Base-by-base conservation (phyloP, 2,113 vertebrate genomes). In the Ammodytes marinus region DNA sequence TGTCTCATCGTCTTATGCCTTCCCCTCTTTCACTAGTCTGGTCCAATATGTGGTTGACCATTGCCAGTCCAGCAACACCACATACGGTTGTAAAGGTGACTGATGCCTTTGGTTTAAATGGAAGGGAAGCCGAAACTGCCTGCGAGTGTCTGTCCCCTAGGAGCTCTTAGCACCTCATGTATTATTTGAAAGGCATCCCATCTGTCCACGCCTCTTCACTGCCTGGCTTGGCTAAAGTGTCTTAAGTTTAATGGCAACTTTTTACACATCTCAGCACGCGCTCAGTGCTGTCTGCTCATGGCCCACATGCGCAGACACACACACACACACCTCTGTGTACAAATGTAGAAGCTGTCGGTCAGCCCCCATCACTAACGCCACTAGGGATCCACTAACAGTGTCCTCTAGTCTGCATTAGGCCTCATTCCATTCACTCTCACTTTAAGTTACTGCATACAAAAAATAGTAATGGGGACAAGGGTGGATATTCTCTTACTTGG, bases 141-240 rank as follows among this genome's bases (percentile, higher is more conserved):
- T 3, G 15, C 5, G 58, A 73, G 84, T 72, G 82, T 74, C 66
- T 61, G 77, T 86, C 75, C 90, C 86, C 82, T 19, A 78, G 90
- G 85, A 88, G 80, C 89, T 88, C 49, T 91, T 84, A 79, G 78
- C 11, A 58, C 72, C 84, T 92, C 81, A 74, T 90, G 72, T 77
- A 75, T 90, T 86, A 90, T 86, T 87, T 84, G 74, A 87, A 86
- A 86, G 63, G 27, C 60, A 61, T 83, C 57, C 27, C 87, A 64
- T 69, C 57, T 82, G 76, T 86, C 84, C 40, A 9, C 74, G 42
- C 17, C 69, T 49, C 70, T 77, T 84, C 65, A 73, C 70, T 58
- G 76, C 75, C 66, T 85, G 69, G 3, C 69, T 68, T 58, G 67
- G 72, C 74, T 73, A 78, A 88, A 68, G 72, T 73, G 82, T 63